Evolutionary conservation across 2,113 vertebrate genomes (phyloP).

Genomic region (Globicephala melas): DNA sequence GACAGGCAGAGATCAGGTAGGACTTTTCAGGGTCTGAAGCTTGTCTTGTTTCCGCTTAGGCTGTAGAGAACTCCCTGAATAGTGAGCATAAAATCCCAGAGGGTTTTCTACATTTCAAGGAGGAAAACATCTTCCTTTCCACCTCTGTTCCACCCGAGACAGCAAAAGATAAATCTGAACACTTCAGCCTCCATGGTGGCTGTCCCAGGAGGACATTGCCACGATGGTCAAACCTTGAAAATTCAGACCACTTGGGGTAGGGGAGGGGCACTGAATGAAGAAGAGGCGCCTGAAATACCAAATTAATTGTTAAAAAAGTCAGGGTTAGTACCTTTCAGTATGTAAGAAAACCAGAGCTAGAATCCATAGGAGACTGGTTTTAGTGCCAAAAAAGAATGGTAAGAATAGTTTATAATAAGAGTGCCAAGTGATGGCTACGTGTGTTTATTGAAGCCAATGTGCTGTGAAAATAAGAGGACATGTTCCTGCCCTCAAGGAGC

Average conservation of each 20-base stretch:
- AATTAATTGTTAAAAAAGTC: neutral
- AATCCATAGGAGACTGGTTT: neutral
- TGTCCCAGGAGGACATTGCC: neutral
- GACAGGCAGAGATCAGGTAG: neutral
- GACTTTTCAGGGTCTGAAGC: neutral
- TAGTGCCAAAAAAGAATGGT: neutral
- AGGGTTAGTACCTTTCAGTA: neutral
- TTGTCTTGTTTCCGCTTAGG: neutral
- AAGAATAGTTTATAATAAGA: neutral
- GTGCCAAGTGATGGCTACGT: neutral
- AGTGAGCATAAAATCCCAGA: neutral
- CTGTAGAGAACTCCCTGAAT: neutral
- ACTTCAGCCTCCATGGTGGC: neutral
- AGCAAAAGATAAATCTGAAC: neutral
- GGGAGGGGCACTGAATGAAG: neutral
- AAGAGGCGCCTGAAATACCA: neutral
- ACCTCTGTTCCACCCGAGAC: neutral
- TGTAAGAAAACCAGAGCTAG: neutral
- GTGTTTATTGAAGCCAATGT: neutral
- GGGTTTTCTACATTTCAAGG: neutral
- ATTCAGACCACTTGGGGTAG: neutral
- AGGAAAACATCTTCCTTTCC: neutral
- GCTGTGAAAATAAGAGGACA: neutral
- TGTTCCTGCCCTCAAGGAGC: neutral
- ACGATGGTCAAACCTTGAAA: neutral